These are phyloP conservation scores for Catagonus wagneri DNA, from an alignment of 2,113 vertebrate species.

Conservation along the genomic window DNA sequence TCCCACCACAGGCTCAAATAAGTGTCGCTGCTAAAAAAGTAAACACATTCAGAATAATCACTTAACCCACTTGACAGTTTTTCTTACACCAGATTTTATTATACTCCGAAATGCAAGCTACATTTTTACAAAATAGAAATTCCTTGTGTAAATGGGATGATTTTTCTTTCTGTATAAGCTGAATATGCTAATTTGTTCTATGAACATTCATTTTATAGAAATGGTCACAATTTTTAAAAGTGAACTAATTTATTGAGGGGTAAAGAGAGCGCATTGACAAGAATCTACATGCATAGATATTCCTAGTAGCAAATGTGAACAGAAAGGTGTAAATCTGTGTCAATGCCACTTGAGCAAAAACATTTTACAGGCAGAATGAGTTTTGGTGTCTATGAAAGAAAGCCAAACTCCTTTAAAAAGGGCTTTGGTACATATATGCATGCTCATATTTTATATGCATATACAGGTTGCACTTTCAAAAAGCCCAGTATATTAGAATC, in stretches of 20 bases:
- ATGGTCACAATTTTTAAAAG: slow-evolving; percentile 32
- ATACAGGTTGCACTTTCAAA: slow-evolving; percentile 46
- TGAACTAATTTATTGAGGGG: slow-evolving; percentile 41
- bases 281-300: slow-evolving; percentile 25
- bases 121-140: slow-evolving; percentile 69
- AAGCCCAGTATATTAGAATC: slow-evolving; percentile 37
- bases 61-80: slow-evolving; percentile 45
- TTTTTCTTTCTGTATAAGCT: slow-evolving; percentile 46
- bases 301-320: background rate
- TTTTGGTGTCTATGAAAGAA: slow-evolving; percentile 36
- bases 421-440: background rate
- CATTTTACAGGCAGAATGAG: background rate
- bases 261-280: background rate
- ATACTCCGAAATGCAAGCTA: slow-evolving; percentile 61
- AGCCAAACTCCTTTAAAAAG: slow-evolving; percentile 33
- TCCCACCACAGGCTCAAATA: slow-evolving; percentile 43
- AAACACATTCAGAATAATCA: slow-evolving; percentile 56
- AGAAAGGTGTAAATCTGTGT: slow-evolving; percentile 28
- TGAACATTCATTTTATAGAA: slow-evolving; percentile 53
- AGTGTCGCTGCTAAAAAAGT: background rate
- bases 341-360: slow-evolving; percentile 21
- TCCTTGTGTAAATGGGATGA: background rate
- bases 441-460: slow-evolving; percentile 27
- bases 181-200: slow-evolving; percentile 28
- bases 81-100: slow-evolving; percentile 71